Evolutionary conservation across 2,888 invertebrate species (phyloP).

Genomic region (Anorthoa munda): DNA sequence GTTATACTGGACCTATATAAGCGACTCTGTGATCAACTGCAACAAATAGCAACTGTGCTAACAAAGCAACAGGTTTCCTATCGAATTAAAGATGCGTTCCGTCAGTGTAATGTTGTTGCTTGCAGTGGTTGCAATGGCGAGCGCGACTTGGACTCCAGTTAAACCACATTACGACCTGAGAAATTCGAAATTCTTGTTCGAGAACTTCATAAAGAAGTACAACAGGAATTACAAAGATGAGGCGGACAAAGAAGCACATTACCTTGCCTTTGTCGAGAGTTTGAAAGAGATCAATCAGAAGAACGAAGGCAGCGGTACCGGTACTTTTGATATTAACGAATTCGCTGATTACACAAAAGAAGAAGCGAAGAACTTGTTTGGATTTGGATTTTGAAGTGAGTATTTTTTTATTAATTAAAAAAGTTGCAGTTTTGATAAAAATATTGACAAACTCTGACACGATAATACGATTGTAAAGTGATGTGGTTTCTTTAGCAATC

Average conservation of each 20-base stretch:
- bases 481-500: not conserved
- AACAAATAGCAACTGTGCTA: slow-evolving; percentile 7
- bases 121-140: slow-evolving; percentile 59
- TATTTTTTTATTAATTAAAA: slow-evolving; percentile 9
- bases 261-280: slow-evolving; percentile 67
- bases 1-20: slow-evolving; percentile 34
- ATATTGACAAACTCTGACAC: slow-evolving; percentile 7
- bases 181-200: slow-evolving; percentile 69
- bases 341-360: slow-evolving; percentile 75
- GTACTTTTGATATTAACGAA: slow-evolving; percentile 72
- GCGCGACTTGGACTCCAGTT: slow-evolving; percentile 16
- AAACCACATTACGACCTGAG: slow-evolving; percentile 67
- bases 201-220: slow-evolving; percentile 70
- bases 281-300: slow-evolving; percentile 70
- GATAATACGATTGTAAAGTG: not conserved
- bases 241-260: slow-evolving; percentile 71
- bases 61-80: slow-evolving; percentile 34
- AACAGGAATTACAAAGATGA: slow-evolving; percentile 73
- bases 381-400: slow-evolving; percentile 54
- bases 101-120: slow-evolving; percentile 51
- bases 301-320: slow-evolving; percentile 53
- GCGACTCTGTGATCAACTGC: not conserved
- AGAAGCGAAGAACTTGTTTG: slow-evolving; percentile 62
- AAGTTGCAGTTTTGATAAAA: slow-evolving; percentile 1
- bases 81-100: slow-evolving; percentile 35